A percentile compares a stretch with the other conserved stretches of the same genome.
phyloP scores from a whole-genome alignment of 2,797 vertebrate species.

The Coregonus suidteri region DNA sequence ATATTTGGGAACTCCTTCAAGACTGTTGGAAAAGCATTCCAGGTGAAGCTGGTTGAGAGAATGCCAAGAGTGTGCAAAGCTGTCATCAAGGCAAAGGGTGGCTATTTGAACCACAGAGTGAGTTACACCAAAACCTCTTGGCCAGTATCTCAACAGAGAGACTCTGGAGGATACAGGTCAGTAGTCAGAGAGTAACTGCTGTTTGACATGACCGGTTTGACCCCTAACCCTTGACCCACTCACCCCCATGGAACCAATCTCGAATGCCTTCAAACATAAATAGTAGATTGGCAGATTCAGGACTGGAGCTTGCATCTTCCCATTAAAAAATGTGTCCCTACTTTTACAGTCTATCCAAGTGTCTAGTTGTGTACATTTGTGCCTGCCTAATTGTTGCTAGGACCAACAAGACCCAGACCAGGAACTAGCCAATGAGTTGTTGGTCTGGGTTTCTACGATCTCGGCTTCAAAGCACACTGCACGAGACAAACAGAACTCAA shows the following conservation, averaged over 20 bases:
- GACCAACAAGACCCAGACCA: background rate
- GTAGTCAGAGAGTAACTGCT: background rate
- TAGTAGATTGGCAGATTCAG: too few relatives aligned
- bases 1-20: too few relatives aligned
- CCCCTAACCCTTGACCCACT: background rate
- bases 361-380: background rate
- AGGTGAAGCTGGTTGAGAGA: too few relatives aligned
- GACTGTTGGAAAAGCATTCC: too few relatives aligned
- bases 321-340: too few relatives aligned
- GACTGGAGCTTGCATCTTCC: too few relatives aligned
- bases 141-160: background rate
- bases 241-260: background rate
- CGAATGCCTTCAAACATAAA: too few relatives aligned
- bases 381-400: background rate
- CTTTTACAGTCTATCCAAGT: background rate
- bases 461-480: background rate
- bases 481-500: background rate
- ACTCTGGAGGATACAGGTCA: background rate
- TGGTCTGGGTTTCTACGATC: background rate
- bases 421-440: background rate
- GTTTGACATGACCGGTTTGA: background rate
- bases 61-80: too few relatives aligned
- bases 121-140: background rate
- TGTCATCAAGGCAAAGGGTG: too few relatives aligned
- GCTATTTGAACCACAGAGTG: background rate